Evolutionary conservation across 2,888 invertebrate genomes (phyloP), one percentile per base, ranked within the genome.

Genomic region (Nemotelus nigrinus): DNA sequence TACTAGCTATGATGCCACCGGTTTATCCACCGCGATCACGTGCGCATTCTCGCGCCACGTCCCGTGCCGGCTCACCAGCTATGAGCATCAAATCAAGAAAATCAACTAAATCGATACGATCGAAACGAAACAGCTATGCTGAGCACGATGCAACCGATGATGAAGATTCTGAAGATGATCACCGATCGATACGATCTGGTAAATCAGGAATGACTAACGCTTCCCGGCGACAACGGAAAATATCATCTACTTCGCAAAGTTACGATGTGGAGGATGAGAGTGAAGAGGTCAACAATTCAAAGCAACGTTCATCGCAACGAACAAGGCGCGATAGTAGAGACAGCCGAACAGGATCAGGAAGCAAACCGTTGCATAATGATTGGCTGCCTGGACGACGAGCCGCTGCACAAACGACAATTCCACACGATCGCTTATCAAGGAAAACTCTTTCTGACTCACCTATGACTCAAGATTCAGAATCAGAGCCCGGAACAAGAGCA

Each of bases 51-150:
- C 89, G 92, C 44, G 87, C 89, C 0, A 90, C 90, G 3, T 92
- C 92, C 4, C 90, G 93, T 5, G 90, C 92, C 2, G 89, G 90
- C 0, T 92, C 92, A 0, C 93, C 93, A 0, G 91, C 93, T 0
- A 89, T 91, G 78, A 94, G 93, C 82, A 83, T 91, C 72, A 91
- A 92, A 81, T 92, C 93, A 2, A 90, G 93, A 50, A 91, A 93
- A 81, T 94, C 94, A 0, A 88, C 92, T 83, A 88, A 89, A 48
- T 88, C 90, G 78, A 88, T 90, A 48, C 88, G 90, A 81, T 88
- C 89, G 47, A 85, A 87, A 77, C 86, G 87, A 68, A 87, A 83
- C 77, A 88, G 87, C 76, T 87, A 87, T 65, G 82, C 83, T 2
- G 88, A 89, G 53, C 88, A 89, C 60, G 89, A 89, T 57, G 86